Evolutionary conservation across 2,113 vertebrate species (phyloP), one percentile per base, ranked within the genome.

Genomic region (Xenus cinereus): DNA sequence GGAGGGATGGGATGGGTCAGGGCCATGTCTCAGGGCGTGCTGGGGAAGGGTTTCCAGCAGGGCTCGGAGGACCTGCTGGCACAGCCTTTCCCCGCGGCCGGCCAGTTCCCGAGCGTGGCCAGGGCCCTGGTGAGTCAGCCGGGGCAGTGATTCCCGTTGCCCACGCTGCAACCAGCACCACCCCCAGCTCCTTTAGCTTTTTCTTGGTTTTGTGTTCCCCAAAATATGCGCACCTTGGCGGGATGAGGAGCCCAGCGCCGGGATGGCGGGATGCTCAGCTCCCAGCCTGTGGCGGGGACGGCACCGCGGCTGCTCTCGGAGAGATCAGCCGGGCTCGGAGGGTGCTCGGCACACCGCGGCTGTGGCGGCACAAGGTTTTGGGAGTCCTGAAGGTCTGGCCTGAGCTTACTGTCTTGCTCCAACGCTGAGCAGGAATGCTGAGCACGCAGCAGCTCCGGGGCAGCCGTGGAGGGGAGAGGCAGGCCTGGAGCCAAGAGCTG

Each of bases 401-500:
- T 86, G 33, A 7, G 7, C 74, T 68, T 7, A 5, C 56, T 41
- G 95, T 35, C 83, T 54, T 75, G 87, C 93, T 96, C 75, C 79
- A 37, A 37, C 2, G 9, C 90, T 46, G 87, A 87, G 79, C 72
- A 90, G 92, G 96, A 96, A 95, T 88, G 88, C 93, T 63, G 94
- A 95, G 95, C 89, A 94, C 0, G 81, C 74, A 62, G 76, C 74
- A 33, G 72, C 67, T 57, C 71, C 45, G 21, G 57, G 69, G 51
- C 30, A 7, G 72, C 45, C 2, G 33, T 26, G 78, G 73, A 87
- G 84, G 26, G 46, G 54, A 82, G 71, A 82, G 76, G 60, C 48
- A 73, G 80, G 89, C 53, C 50, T 17, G 67, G n/a, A 92, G 90
- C 93, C 92, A 93, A 86, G 90, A 15, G 64, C 63, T 94, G 84